Evolutionary conservation across 2,797 vertebrate species (phyloP).

Genomic region (Cynodonichthys magdalenae): DNA sequence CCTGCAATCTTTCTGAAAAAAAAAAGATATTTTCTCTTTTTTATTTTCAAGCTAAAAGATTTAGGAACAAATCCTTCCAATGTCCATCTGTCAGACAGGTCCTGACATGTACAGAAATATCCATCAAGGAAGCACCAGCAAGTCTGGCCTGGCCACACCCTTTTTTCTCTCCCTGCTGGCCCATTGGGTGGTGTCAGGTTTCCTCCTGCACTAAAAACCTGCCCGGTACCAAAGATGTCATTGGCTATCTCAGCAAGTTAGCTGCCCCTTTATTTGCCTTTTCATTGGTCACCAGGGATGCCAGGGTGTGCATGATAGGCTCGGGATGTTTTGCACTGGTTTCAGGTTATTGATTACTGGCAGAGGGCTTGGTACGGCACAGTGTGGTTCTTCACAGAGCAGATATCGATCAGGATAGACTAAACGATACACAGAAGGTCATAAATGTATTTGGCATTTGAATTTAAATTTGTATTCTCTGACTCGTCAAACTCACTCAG

Average conservation of each 20-base stretch:
- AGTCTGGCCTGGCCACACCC: constrained; percentile 72
- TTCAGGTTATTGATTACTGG: constrained; percentile 57
- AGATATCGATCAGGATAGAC: constrained; percentile 44
- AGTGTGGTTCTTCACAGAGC: constrained; percentile 39
- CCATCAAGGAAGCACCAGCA: constrained; percentile 61
- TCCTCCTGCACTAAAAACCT: constrained; percentile 69
- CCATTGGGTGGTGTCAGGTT: constrained; percentile 72
- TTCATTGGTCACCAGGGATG: constrained; percentile 65
- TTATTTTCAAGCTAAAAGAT: too few relatives aligned
- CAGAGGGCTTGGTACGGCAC: constrained; percentile 36
- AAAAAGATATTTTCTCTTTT: background rate
- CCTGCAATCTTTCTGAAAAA: background rate
- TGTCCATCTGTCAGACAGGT: constrained; percentile 41
- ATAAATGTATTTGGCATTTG: background rate
- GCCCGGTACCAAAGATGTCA: constrained; percentile 71
- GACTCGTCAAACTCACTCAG: too few relatives aligned
- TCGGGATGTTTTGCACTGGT: constrained; percentile 41
- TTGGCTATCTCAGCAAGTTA: constrained; percentile 63
- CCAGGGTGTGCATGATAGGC: constrained; percentile 53
- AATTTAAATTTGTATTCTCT: constrained; percentile 2
- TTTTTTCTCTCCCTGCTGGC: constrained; percentile 55
- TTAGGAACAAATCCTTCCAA: background rate
- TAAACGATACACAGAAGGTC: constrained; percentile 18
- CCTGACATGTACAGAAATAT: constrained; percentile 22
- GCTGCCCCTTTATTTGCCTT: constrained; percentile 55